Evolutionary conservation across 2,113 vertebrate genomes (phyloP), one percentile per base, ranked within the genome.

Genomic region (Channa argus): DNA sequence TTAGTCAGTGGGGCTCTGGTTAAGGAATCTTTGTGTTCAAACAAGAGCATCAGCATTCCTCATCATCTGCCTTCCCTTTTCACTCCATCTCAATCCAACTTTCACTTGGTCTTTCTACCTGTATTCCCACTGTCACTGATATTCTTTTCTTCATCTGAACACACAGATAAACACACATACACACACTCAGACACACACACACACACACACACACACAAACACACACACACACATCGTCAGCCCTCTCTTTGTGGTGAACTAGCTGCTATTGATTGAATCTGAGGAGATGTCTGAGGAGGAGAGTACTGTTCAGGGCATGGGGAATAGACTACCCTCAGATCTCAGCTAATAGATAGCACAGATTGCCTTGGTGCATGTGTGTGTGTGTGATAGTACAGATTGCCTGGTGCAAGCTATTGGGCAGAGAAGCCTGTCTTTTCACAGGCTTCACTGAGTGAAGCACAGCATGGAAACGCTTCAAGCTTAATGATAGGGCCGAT

Each of bases 331-430:
- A 79, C 44, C 66, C 79, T 72, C 72, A 77, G 79, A 69, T 77
- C 79, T 78, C 63, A 78, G 82, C 84, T 85, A 89, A 89, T 86
- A 86, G 83, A 86, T 82, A 84, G 76, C 79, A 79, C 77, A 90
- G 75, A 84, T 86, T 85, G 87, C 71, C 70, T 70, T 24, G 34
- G 53, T 50, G 47, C 75, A 50, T 44, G 66, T 52, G 61, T 59
- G 71, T 64, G 70, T 51, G 75, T 60, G 67, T 51, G 79, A 71
- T 60, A 63, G 39, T 77, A 60, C 72, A 80, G 78, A 81, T 84
- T 82, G 81, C 74, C 78, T 72, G 67, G 66, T 73, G 66, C 64
- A 63, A 71, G 68, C 78, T 76, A 78, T 77, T 87, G 75, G 71
- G 67, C 82, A 75, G 80, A 88, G 72, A 74, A 66, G 65, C 61